Percentiles rank a stretch among this genome's conserved stretches.
Conservation (phyloP, 2,113 vertebrate species). For the Gadus chalcogrammus region DNA sequence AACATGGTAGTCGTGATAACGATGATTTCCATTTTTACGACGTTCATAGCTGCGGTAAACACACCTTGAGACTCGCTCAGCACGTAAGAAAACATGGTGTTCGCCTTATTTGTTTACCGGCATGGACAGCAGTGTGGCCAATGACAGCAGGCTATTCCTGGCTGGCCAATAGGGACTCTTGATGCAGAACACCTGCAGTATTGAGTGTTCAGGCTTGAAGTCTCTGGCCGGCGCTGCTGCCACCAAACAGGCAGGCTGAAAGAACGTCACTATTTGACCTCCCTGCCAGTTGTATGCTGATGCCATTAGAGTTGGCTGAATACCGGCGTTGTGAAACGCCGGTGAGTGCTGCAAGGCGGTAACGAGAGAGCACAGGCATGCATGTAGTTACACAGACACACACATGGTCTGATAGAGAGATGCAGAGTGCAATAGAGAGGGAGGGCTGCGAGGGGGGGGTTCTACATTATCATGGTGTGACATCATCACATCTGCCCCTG, state of each 20-base stretch:
- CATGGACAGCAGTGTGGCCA: neutral
- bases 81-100: constrained; percentile 21
- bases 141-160: neutral
- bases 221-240: too few species aligned
- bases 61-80: constrained; percentile 3
- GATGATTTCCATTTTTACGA: neutral
- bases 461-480: neutral
- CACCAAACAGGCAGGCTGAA: too few species aligned
- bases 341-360: neutral
- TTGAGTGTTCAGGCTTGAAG: too few species aligned
- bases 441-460: too few species aligned
- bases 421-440: too few species aligned
- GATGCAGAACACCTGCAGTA: too few species aligned
- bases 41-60: constrained; percentile 9
- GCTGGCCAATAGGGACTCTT: too few species aligned
- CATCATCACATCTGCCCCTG: constrained; percentile 1
- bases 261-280: too few species aligned
- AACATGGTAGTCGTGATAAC: neutral
- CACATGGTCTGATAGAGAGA: neutral
- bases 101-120: constrained; percentile 41
- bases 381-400: neutral
- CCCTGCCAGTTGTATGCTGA: too few species aligned
- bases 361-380: neutral
- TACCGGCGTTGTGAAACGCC: too few species aligned
- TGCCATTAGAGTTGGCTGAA: too few species aligned